Conservation (phyloP, 2,113 vertebrate species). For the Apteryx owenii region DNA sequence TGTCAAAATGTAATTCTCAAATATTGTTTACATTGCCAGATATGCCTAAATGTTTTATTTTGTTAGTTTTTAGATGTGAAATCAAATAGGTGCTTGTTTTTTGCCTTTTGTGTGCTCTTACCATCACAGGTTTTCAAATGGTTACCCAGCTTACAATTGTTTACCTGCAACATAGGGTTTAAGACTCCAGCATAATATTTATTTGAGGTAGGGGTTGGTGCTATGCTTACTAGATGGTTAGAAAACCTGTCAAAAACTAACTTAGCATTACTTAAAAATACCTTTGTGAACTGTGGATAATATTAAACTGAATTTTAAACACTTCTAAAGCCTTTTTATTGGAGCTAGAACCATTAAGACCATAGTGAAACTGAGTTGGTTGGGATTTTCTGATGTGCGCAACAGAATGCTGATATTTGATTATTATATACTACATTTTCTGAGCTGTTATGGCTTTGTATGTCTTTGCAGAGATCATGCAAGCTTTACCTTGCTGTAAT, state of each 20-base stretch:
- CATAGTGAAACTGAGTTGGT: neutral
- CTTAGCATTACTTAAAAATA: conserved; percentile 37
- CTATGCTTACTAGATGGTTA: neutral
- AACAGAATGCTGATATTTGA: neutral
- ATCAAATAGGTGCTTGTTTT: neutral
- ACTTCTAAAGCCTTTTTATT: neutral
- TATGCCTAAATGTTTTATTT: neutral
- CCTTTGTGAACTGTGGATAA: neutral
- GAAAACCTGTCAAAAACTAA: conserved; percentile 3
- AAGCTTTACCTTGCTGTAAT: neutral
- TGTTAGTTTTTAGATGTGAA: neutral
- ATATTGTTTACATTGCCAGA: neutral
- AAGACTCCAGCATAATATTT: neutral
- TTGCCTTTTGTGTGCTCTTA: neutral
- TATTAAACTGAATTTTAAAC: neutral
- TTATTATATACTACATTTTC: neutral
- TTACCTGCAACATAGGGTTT: neutral
- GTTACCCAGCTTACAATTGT: neutral
- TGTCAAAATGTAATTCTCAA: neutral
- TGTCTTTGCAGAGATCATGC: neutral
- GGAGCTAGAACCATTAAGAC: neutral
- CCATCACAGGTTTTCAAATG: rapidly evolving
- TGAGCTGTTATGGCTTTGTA: neutral
- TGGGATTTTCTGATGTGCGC: neutral
- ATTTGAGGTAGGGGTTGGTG: neutral